Evolutionary conservation across 1,140 invertebrate species (phyloP).

Genomic region (Nebria ingens): DNA sequence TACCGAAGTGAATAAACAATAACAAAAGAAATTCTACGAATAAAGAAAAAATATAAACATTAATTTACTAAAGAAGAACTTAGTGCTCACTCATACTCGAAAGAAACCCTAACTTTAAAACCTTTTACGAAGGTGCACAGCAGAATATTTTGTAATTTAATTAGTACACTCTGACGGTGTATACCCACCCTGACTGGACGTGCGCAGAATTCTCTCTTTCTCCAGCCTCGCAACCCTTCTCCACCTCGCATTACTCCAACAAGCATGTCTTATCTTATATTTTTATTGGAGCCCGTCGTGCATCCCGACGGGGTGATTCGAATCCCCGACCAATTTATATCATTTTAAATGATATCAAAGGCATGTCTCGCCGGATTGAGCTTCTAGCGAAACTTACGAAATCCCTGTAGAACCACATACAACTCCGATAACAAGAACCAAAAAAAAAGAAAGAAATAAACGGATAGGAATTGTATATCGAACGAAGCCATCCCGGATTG

Average conservation of each 20-base stretch:
- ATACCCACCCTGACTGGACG: no score
- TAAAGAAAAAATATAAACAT: no score
- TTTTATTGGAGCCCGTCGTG: constrained; percentile 14
- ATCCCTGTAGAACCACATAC: constrained; percentile 2
- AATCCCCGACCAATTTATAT: constrained; percentile 22
- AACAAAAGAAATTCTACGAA: no score
- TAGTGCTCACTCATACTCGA: no score
- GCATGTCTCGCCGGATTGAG: constrained; percentile 12
- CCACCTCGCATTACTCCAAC: background rate
- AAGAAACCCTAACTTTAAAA: no score
- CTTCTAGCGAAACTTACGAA: constrained; percentile 9
- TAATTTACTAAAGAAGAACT: no score
- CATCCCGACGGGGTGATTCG: constrained; percentile 18
- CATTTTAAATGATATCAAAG: constrained; percentile 23
- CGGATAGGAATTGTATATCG: background rate
- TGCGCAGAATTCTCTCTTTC: no score
- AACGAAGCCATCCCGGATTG: background rate
- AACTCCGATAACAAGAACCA: constrained; percentile 2
- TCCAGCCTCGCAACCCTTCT: background rate
- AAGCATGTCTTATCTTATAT: constrained; percentile 18
- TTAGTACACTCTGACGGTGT: no score
- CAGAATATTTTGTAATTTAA: no score
- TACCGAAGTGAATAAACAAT: no score
- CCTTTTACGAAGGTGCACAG: no score
- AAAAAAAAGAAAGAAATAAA: no score